A percentile compares a stretch with the other conserved stretches of the same genome.
These are phyloP conservation scores for Mechanitis mazaeus DNA, from an alignment of 2,888 invertebrate species.

Conservation along the genomic window DNA sequence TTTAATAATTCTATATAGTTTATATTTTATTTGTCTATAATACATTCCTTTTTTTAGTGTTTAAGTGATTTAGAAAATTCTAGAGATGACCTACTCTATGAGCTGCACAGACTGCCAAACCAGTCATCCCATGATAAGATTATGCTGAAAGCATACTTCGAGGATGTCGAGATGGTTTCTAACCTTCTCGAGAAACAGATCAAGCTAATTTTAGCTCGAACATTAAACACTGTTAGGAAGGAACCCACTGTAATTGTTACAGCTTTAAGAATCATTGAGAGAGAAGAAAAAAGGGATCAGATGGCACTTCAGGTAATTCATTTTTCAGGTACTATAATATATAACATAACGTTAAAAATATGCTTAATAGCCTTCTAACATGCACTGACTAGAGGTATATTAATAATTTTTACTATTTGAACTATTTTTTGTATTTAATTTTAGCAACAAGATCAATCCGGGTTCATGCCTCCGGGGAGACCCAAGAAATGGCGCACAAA, in stretches of 20 bases:
- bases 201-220: constrained; percentile 90
- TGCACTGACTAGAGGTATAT: neutral
- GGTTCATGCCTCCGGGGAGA: constrained; percentile 95
- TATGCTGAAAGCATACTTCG: constrained; percentile 96
- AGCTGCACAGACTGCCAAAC: constrained; percentile 94
- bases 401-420: too few relatives aligned
- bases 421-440: constrained; percentile 23
- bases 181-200: constrained; percentile 93
- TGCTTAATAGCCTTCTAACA: too few relatives aligned
- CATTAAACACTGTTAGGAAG: constrained; percentile 94
- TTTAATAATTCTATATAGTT: neutral
- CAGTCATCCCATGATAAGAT: constrained; percentile 93
- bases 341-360: too few relatives aligned
- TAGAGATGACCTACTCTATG: constrained; percentile 95
- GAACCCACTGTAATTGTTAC: constrained; percentile 97
- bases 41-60: constrained; percentile 69
- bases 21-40: neutral
- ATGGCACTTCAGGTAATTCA: constrained; percentile 82
- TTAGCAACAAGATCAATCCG: constrained; percentile 85
- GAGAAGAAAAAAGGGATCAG: constrained; percentile 96
- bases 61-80: constrained; percentile 97
- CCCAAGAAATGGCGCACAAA: constrained; percentile 94
- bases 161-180: constrained; percentile 94
- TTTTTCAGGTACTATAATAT: too few relatives aligned
- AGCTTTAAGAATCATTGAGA: constrained; percentile 95